Evolutionary conservation across 2,797 vertebrate genomes (phyloP).

Genomic region (Eleutherodactylus coqui): DNA sequence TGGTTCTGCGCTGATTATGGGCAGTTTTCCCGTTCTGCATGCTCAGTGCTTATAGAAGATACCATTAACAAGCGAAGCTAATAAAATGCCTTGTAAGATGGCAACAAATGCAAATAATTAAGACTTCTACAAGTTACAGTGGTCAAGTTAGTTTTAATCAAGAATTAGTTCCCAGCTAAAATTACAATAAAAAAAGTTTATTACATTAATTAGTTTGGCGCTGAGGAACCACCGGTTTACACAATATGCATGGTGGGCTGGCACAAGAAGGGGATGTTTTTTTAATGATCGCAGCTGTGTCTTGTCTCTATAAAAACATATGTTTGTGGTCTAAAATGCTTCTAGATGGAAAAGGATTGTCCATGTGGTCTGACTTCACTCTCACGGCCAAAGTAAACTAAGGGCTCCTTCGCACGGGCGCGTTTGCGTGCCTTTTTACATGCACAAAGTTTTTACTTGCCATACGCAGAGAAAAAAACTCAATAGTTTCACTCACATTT

Average conservation of each 20-base stretch:
- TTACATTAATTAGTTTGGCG: constrained; percentile 47
- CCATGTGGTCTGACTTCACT: not conserved
- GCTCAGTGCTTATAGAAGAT: not conserved
- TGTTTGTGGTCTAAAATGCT: not conserved
- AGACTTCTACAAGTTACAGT: not conserved
- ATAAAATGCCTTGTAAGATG: constrained; percentile 33
- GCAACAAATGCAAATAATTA: constrained; percentile 37
- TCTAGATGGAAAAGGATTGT: not conserved
- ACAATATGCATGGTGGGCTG: constrained; percentile 24
- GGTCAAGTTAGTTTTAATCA: constrained; percentile 42
- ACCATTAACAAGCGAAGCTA: constrained; percentile 23
- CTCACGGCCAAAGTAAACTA: not conserved
- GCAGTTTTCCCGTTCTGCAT: not conserved
- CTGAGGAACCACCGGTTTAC: not conserved
- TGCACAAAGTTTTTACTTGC: too few relatives aligned
- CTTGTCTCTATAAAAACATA: not conserved
- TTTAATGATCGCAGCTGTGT: not conserved
- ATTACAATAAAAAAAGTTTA: constrained; percentile 40
- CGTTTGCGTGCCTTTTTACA: too few relatives aligned
- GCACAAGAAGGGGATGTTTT: not conserved
- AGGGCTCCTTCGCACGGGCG: too few relatives aligned
- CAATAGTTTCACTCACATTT: too few relatives aligned
- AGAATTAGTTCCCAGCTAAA: constrained; percentile 1
- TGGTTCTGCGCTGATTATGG: not conserved
- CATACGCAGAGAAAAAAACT: too few relatives aligned